These are phyloP conservation scores for Smittia sp. DNA, from an alignment of 2,888 invertebrate species.

Conservation along the genomic window DNA sequence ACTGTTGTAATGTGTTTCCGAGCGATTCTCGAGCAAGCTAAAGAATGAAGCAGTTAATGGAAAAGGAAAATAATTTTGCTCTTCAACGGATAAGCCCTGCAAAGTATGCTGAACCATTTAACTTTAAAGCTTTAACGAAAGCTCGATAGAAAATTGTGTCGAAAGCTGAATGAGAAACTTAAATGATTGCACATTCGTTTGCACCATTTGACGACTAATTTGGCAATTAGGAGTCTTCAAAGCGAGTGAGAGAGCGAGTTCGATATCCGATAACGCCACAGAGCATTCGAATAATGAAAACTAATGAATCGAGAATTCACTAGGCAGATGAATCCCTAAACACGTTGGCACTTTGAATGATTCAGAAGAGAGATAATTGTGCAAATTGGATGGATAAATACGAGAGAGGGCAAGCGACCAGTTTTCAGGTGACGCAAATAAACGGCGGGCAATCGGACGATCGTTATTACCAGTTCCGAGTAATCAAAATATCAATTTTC, in stretches of 20 bases:
- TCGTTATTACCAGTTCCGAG: background rate
- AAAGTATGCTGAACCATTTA: no score
- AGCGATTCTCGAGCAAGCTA: background rate
- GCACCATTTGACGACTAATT: slow-evolving; percentile 2
- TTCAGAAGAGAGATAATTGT: slow-evolving; percentile 13
- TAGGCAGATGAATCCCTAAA: background rate
- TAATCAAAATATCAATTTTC: background rate
- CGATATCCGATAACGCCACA: background rate
- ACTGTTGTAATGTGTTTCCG: background rate
- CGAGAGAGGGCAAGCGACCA: background rate
- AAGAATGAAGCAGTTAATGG: background rate
- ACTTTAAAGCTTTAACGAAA: no score
- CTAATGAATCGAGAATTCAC: slow-evolving; percentile 16
- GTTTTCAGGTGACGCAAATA: background rate
- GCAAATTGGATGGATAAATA: background rate
- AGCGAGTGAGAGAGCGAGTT: background rate
- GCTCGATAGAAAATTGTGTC: no score
- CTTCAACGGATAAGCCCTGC: no score
- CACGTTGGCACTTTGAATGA: slow-evolving; percentile 7
- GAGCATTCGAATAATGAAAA: slow-evolving; percentile 3
- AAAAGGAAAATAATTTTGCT: background rate
- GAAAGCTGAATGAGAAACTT: no score
- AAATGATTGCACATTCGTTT: no score
- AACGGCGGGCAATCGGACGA: background rate
- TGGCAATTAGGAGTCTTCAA: background rate